phyloP scores from a whole-genome alignment of 2,888 invertebrate species.

The Trissolcus japonicus region DNA sequence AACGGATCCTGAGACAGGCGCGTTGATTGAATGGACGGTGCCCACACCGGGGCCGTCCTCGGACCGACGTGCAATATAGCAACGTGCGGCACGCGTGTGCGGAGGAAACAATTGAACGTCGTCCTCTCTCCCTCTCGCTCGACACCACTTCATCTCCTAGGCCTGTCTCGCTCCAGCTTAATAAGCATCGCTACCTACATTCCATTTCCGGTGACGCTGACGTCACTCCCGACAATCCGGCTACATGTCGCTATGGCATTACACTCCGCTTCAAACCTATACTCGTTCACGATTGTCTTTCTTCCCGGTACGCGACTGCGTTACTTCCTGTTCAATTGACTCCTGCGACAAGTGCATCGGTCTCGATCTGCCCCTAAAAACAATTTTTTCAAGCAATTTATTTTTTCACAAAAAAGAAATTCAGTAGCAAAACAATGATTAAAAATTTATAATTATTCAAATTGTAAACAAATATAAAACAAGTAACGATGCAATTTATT shows the following conservation, averaged over 20 bases:
- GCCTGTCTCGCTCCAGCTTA: constrained; percentile 66
- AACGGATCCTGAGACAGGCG: constrained; percentile 72
- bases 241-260: constrained; percentile 64
- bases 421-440: too few species aligned
- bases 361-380: constrained; percentile 1
- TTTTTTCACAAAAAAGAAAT: too few species aligned
- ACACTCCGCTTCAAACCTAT: constrained; percentile 41
- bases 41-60: constrained; percentile 68
- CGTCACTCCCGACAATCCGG: constrained; percentile 71
- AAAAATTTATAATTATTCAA: too few species aligned
- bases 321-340: constrained; percentile 45
- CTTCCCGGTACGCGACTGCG: constrained; percentile 52
- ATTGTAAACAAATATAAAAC: too few species aligned
- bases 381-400: too few species aligned
- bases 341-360: constrained; percentile 37
- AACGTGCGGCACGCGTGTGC: constrained; percentile 73
- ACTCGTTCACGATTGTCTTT: constrained; percentile 42
- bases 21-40: constrained; percentile 75
- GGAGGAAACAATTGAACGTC: constrained; percentile 75
- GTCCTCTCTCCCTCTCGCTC: constrained; percentile 34
- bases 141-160: constrained; percentile 53
- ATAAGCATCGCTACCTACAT: constrained; percentile 76
- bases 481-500: too few species aligned
- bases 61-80: constrained; percentile 64
- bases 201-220: constrained; percentile 75